Base-by-base conservation (phyloP, 2,797 vertebrate genomes). In the Peromyscus aztecus region DNA sequence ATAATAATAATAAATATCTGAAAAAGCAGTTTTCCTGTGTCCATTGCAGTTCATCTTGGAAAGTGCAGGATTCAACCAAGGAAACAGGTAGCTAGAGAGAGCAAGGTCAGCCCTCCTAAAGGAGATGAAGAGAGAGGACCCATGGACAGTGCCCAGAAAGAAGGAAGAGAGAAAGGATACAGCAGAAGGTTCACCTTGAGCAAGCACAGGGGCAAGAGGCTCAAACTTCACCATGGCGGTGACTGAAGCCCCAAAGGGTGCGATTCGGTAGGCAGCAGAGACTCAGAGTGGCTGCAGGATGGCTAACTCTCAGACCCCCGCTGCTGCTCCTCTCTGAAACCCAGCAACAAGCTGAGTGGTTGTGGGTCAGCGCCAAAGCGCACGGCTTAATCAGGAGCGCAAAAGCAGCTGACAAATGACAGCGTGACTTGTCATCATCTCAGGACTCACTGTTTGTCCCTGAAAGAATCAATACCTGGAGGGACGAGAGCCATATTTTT, bases 391-490 rank as follows among this genome's bases (percentile, higher is more conserved):
- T 97, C 94, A 81, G 82, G 43, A 27, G 37, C 37, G 0, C 4
- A 16, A 76, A 96, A 92, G 75, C 43, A 83, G 78, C 91, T 90
- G 83, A 97, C 96, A 96, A 95, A 97, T 97, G 95, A 94, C 49
- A 59, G 40, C 10, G 4, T 94, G 83, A 94, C 97, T 94, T 95
- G 94, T 96, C 94, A 94, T 96, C 92, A 91, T 94, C 91, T 93
- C 80, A 76, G 71, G 89, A n/a, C 85, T 86, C 17, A 2, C 89
- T 82, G 61, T 95, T 95, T 96, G 84, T 95, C 94, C 97, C 97
- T 96, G 89, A 93, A 97, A 96, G 80, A 96, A 97, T 97, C 94
- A 0, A 97, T 97, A 93, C 96, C 85, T 88, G 31, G 61, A 96
- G 94, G 59, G 78, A 71, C 92, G 89, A 80, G 82, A 49, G n/a